Conservation (phyloP, 2,888 invertebrate genomes). For the Plagodis dolabraria region DNA sequence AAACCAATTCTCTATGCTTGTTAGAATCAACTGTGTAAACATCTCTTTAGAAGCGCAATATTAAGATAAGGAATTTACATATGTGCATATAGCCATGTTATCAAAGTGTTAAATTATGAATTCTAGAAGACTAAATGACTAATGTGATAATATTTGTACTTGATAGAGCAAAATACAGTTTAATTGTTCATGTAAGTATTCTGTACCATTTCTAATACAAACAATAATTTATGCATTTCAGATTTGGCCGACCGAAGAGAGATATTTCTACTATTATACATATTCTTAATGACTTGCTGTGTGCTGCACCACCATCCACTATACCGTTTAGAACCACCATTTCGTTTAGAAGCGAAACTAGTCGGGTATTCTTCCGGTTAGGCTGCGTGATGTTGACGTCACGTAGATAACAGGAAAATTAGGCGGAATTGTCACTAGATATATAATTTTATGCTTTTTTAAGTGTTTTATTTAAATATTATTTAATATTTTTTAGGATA, state of each 20-base stretch:
- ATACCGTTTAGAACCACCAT: slow-evolving; percentile 79
- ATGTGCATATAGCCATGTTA: slow-evolving; percentile 14
- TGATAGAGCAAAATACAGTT: slow-evolving; percentile 8
- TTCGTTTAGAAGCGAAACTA: too few species aligned
- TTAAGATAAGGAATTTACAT: slow-evolving; percentile 21
- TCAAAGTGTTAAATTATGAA: slow-evolving; percentile 12
- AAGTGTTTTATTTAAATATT: too few species aligned
- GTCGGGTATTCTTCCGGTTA: too few species aligned
- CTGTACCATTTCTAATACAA: slow-evolving; percentile 4
- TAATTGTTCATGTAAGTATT: too few species aligned
- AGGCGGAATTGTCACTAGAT: too few species aligned
- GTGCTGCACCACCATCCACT: slow-evolving; percentile 90
- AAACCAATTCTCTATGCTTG: neutral
- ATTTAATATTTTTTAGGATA: too few species aligned
- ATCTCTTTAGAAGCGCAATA: slow-evolving; percentile 12
- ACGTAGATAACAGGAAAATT: too few species aligned
- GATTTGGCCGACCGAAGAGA: slow-evolving; percentile 94
- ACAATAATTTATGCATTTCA: slow-evolving; percentile 48
- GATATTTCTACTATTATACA: slow-evolving; percentile 98
- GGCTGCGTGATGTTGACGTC: too few species aligned
- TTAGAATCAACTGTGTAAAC: slow-evolving; percentile 14
- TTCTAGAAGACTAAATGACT: slow-evolving; percentile 16
- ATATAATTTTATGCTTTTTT: too few species aligned
- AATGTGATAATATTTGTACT: neutral
- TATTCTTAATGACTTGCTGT: slow-evolving; percentile 96